A percentile compares a stretch with the other conserved stretches of the same genome.
Evolutionary conservation across 2,888 invertebrate species (phyloP).

Genomic region (Synergus japonicus): DNA sequence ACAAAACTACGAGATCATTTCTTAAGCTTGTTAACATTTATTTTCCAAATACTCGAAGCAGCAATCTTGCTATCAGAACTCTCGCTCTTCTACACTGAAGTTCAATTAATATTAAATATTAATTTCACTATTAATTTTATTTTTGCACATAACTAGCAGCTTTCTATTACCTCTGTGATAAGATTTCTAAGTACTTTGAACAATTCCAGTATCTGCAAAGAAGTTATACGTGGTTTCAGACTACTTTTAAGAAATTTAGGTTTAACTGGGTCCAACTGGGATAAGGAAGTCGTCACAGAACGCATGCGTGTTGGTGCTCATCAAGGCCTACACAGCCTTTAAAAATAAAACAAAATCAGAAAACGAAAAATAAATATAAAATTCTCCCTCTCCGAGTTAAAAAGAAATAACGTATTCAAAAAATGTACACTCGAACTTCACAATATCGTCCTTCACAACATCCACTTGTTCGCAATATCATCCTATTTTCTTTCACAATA

Average conservation of each 20-base stretch:
- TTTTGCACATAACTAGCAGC: too few species aligned
- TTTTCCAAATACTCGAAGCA: conserved; percentile 87
- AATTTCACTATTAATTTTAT: too few species aligned
- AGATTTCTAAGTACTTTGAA: conserved; percentile 85
- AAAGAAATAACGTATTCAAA: neutral
- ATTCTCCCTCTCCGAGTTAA: conserved; percentile 44
- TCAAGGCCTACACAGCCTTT: conserved; percentile 53
- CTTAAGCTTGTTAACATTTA: conserved; percentile 84
- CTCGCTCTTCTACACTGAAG: conserved; percentile 87
- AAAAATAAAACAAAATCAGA: conserved; percentile 47
- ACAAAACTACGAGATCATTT: conserved; percentile 84
- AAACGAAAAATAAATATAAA: conserved; percentile 55
- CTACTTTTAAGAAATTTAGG: too few species aligned
- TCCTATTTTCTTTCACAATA: too few species aligned
- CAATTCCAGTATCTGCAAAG: conserved; percentile 79
- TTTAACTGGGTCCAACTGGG: too few species aligned
- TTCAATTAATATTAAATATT: neutral
- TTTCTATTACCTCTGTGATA: conserved; percentile 83
- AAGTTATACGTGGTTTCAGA: too few species aligned
- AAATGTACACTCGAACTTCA: too few species aligned
- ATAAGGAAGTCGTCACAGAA: neutral
- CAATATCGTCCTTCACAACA: too few species aligned
- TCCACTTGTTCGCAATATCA: too few species aligned
- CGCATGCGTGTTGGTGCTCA: too few species aligned
- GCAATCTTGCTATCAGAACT: conserved; percentile 85